These are phyloP conservation scores for Etheostoma perlongum DNA, from an alignment of 2,797 vertebrate genomes.

Conservation along the genomic window DNA sequence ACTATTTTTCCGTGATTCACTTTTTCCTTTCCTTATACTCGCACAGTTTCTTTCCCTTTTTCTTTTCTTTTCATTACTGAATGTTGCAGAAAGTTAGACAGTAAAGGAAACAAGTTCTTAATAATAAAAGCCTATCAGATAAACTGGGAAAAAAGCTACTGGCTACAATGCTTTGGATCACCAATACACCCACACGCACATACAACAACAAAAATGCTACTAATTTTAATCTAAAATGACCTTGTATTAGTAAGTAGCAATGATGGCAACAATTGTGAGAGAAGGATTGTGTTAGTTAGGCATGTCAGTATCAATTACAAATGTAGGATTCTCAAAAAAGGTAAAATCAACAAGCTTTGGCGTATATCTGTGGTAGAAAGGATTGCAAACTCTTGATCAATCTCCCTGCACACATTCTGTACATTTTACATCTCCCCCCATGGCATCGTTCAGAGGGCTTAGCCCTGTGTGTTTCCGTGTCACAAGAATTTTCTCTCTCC, in stretches of 20 bases:
- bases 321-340: slow-evolving; percentile 76
- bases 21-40: slow-evolving; percentile 28
- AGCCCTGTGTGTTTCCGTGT: slow-evolving; percentile 37
- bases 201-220: slow-evolving; percentile 64
- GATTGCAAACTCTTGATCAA: slow-evolving; percentile 57
- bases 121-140: slow-evolving; percentile 54
- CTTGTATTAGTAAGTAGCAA: slow-evolving; percentile 72
- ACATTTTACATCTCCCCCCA: slow-evolving; percentile 27
- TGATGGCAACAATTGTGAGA: slow-evolving; percentile 49
- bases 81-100: slow-evolving; percentile 44
- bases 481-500: slow-evolving; percentile 45
- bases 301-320: slow-evolving; percentile 77
- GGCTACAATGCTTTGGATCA: slow-evolving; percentile 68
- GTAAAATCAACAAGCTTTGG: slow-evolving; percentile 73
- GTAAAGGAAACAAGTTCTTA: slow-evolving; percentile 37
- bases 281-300: slow-evolving; percentile 62
- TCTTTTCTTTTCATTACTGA: slow-evolving; percentile 30
- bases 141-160: slow-evolving; percentile 57
- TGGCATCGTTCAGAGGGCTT: slow-evolving; percentile 20
- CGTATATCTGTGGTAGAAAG: slow-evolving; percentile 68
- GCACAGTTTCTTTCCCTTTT: slow-evolving; percentile 39
- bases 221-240: slow-evolving; percentile 65
- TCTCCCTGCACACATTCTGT: slow-evolving; percentile 48
- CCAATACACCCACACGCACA: slow-evolving; percentile 64
- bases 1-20: slow-evolving; percentile 50